A percentile compares a stretch with the other conserved stretches of the same genome.
Evolutionary conservation across 2,888 invertebrate species (phyloP).

Genomic region (Mythimna lalbum): DNA sequence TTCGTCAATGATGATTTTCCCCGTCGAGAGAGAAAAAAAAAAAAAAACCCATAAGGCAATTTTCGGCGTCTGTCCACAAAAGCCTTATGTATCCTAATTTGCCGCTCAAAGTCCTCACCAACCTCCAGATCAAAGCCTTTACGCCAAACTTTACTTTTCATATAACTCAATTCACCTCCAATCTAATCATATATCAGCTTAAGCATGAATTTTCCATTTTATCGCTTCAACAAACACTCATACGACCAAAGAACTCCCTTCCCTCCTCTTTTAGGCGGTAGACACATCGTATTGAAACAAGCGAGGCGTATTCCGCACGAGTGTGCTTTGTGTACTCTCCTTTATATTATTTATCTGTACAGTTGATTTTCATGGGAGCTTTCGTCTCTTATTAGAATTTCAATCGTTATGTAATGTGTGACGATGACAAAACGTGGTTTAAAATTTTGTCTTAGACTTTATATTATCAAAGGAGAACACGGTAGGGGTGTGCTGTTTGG

Average conservation of each 20-base stretch:
- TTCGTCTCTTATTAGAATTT: not conserved
- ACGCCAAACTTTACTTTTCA: constrained; percentile 24
- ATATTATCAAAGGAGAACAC: no score
- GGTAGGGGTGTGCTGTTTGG: no score
- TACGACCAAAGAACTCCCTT: constrained; percentile 40
- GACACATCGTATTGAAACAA: constrained; percentile 48
- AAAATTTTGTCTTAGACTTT: not conserved
- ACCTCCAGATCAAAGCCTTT: constrained; percentile 14
- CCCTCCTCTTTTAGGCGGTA: constrained; percentile 35
- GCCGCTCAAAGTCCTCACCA: not conserved
- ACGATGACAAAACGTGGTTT: constrained; percentile 1
- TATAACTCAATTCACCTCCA: constrained; percentile 20
- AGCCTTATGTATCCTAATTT: no score
- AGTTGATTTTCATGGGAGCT: constrained; percentile 34
- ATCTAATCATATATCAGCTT: constrained; percentile 35
- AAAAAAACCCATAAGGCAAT: no score
- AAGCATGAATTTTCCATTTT: constrained; percentile 49
- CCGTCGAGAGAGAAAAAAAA: no score
- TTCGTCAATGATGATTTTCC: no score
- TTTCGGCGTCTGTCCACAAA: no score
- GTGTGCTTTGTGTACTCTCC: constrained; percentile 33
- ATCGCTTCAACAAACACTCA: constrained; percentile 44
- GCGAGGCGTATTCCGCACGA: constrained; percentile 9
- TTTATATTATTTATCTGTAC: constrained; percentile 38
- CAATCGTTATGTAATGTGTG: not conserved